A percentile compares a stretch with the other conserved stretches of the same genome.
phyloP scores from a whole-genome alignment of 30 jellyfish, hydroid and myxozoan species.

The Nemopilema nomurai region DNA sequence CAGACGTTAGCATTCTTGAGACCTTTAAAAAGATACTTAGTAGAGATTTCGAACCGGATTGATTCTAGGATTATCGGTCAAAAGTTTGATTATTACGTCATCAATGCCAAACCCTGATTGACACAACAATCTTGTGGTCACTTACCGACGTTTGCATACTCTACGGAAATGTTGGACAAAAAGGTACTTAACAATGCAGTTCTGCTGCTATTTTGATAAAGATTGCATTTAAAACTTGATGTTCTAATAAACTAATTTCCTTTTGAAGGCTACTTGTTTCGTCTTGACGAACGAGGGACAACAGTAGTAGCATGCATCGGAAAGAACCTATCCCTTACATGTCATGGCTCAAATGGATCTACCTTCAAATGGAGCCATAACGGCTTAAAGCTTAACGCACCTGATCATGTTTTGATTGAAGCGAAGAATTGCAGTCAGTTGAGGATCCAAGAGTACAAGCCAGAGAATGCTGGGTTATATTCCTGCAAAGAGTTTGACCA shows the following conservation, averaged over 20 bases:
- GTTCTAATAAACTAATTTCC: background rate
- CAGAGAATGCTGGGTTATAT: conserved; percentile 19
- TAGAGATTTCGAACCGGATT: too few species aligned
- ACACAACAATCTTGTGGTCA: too few species aligned
- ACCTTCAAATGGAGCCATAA: background rate
- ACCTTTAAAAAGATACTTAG: too few species aligned
- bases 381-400: background rate
- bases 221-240: too few species aligned
- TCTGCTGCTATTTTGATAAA: too few species aligned
- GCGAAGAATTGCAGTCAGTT: background rate
- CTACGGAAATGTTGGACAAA: too few species aligned
- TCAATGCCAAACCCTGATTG: too few species aligned
- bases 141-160: too few species aligned
- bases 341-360: background rate
- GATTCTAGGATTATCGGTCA: too few species aligned
- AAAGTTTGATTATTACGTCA: too few species aligned
- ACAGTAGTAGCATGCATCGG: conserved; percentile 6
- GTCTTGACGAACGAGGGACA: background rate
- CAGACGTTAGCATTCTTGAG: too few species aligned
- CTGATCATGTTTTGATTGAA: background rate
- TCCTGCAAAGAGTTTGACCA: background rate
- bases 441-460: background rate
- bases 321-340: background rate
- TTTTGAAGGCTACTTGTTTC: background rate
- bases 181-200: too few species aligned